These are phyloP conservation scores for Nothobranchius kuhntae DNA, from an alignment of 2,113 vertebrate genomes.

Conservation along the genomic window DNA sequence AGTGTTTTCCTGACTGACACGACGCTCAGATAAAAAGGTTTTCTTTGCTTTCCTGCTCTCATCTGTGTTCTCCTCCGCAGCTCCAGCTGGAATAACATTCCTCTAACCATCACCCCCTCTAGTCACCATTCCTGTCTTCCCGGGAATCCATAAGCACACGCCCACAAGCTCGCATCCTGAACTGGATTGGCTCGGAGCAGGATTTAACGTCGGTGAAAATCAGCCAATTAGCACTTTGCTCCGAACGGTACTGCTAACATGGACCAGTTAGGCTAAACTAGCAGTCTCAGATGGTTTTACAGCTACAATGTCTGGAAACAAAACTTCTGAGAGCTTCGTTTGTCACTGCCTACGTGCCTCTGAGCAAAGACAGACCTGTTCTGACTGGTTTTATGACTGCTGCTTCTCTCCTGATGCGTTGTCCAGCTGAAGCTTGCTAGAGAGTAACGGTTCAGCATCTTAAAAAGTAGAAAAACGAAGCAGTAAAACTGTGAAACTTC, in stretches of 20 bases:
- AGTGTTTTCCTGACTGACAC: conserved; percentile 16
- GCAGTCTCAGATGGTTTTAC: conserved; percentile 3
- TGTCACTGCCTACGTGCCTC: background rate
- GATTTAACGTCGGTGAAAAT: conserved; percentile 41
- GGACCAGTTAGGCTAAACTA: conserved; percentile 20
- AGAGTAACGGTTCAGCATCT: no score
- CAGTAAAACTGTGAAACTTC: no score
- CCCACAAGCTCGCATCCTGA: conserved; percentile 14
- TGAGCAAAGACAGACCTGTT: background rate
- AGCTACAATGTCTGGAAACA: background rate
- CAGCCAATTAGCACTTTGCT: conserved; percentile 60
- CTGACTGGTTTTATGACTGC: no score
- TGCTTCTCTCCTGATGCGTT: no score
- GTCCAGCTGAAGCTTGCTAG: no score
- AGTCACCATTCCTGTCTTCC: conserved; percentile 18
- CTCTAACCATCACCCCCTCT: no score
- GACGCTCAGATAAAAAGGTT: background rate
- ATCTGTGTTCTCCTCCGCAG: background rate
- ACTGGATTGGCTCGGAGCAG: conserved; percentile 43
- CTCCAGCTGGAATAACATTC: no score
- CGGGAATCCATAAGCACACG: conserved; percentile 33
- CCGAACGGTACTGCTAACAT: conserved; percentile 31
- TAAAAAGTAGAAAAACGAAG: no score
- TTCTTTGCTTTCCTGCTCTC: background rate
- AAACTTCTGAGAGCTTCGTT: background rate